A percentile compares a stretch with the other conserved stretches of the same genome.
Evolutionary conservation across 2,888 invertebrate species (phyloP).

Genomic region (Aricia artaxerxes): DNA sequence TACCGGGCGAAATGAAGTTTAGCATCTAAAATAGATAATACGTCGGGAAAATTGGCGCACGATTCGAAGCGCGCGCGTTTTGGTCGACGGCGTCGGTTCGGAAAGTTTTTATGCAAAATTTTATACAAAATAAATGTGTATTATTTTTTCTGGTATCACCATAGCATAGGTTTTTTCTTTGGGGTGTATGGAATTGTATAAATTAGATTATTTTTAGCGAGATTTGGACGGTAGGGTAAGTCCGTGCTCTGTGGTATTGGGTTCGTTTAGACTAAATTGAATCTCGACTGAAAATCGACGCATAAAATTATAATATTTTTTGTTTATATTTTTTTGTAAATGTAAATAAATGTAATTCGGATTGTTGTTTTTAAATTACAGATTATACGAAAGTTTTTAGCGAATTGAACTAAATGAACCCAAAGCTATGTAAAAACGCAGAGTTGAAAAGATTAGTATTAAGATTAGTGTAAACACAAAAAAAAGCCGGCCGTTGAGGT

Average conservation of each 20-base stretch:
- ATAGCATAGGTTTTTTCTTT: conserved; percentile 62
- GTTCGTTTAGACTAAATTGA: conserved; percentile 63
- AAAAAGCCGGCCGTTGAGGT: conserved; percentile 44
- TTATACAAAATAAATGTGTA: conserved; percentile 58
- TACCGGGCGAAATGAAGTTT: conserved; percentile 38
- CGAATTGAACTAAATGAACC: conserved; percentile 61
- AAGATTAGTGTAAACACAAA: conserved; percentile 58
- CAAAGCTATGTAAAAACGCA: conserved; percentile 62
- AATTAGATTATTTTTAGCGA: conserved; percentile 72
- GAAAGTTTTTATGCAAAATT: conserved; percentile 52
- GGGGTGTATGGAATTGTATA: conserved; percentile 78
- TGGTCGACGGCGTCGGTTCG: conserved; percentile 45
- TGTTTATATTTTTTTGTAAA: conserved; percentile 42
- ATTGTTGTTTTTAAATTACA: conserved; percentile 48
- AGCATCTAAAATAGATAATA: conserved; percentile 31
- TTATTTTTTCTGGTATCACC: conserved; percentile 58
- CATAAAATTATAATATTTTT: conserved; percentile 41
- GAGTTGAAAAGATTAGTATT: conserved; percentile 55
- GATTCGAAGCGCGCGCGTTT: conserved; percentile 39
- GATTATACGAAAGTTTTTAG: conserved; percentile 48
- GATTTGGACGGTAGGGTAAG: conserved; percentile 66
- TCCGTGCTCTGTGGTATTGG: conserved; percentile 66
- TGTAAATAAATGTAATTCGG: conserved; percentile 69
- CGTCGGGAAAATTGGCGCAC: neutral
- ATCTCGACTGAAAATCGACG: conserved; percentile 56